A percentile compares a stretch with the other conserved stretches of the same genome.
These are phyloP conservation scores for Lochmaea crataegi DNA, from an alignment of 2,888 invertebrate species.

Conservation along the genomic window DNA sequence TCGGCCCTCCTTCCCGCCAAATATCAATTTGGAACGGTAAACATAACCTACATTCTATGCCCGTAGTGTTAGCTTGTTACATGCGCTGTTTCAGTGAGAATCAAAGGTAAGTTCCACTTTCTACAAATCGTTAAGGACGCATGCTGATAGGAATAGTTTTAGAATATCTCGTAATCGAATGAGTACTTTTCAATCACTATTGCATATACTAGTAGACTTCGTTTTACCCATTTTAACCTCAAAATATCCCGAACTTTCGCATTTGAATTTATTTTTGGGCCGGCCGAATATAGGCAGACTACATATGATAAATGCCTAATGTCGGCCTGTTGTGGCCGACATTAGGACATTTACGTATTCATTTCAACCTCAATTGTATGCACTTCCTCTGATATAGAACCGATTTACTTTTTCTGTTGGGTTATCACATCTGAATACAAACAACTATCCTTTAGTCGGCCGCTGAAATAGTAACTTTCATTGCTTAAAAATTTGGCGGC, in stretches of 20 bases:
- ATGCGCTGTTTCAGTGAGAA: too few species aligned
- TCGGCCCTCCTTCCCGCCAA: background rate
- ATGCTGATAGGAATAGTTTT: background rate
- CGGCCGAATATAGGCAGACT: background rate
- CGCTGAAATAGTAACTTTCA: background rate
- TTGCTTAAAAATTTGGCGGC: background rate
- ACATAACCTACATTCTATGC: too few species aligned
- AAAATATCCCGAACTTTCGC: background rate
- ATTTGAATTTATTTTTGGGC: background rate
- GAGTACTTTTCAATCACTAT: background rate
- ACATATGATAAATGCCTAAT: background rate
- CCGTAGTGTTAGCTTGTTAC: too few species aligned
- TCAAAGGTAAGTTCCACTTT: background rate
- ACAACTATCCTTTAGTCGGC: background rate
- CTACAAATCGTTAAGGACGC: background rate
- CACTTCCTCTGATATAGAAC: background rate
- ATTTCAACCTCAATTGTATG: background rate
- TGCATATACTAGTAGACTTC: background rate
- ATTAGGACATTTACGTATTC: background rate
- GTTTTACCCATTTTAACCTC: background rate
- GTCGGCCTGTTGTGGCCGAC: slow-evolving; percentile 1
- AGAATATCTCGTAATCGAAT: too few species aligned
- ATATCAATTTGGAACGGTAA: background rate
- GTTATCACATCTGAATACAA: background rate
- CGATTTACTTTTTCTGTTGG: background rate